phyloP scores from a whole-genome alignment of 1,140 invertebrate genomes.

The Brachionus sp. region DNA sequence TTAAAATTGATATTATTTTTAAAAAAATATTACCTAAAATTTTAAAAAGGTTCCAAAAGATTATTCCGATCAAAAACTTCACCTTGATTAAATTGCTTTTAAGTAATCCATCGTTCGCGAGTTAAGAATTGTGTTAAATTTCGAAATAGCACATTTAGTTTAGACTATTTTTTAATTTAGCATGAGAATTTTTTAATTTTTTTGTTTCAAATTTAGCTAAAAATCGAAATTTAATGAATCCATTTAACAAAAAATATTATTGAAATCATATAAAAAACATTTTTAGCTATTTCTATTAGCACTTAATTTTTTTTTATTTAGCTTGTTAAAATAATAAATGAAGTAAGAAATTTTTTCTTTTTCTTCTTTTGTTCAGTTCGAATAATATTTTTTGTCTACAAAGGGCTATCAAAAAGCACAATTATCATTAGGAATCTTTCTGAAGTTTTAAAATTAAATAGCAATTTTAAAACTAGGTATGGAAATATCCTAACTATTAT shows the following conservation, averaged over 20 bases:
- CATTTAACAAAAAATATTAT: conserved; percentile 44
- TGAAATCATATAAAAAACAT: conserved; percentile 43
- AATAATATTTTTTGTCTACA: not conserved
- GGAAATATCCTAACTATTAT: no score
- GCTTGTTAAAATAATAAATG: conserved; percentile 32
- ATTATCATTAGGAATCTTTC: not conserved
- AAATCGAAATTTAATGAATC: conserved; percentile 41
- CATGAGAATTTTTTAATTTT: conserved; percentile 23
- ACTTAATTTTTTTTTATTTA: conserved; percentile 31
- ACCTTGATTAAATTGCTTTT: conserved; percentile 34
- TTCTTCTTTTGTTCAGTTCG: not conserved
- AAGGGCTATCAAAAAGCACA: not conserved
- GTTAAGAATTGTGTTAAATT: conserved; percentile 7
- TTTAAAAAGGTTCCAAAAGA: not conserved
- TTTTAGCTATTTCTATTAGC: conserved; percentile 36
- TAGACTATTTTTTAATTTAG: conserved; percentile 26
- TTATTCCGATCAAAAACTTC: conserved; percentile 19
- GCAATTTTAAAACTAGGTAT: no score
- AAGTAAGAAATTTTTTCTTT: conserved; percentile 10
- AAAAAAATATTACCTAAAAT: not conserved
- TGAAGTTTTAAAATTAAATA: no score
- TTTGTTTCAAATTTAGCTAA: conserved; percentile 24
- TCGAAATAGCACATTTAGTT: conserved; percentile 24
- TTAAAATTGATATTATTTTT: conserved; percentile 27
- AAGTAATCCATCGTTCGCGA: conserved; percentile 21